These are phyloP conservation scores for Gymnothorax javanicus DNA, from an alignment of 2,797 vertebrate genomes.

Conservation along the genomic window DNA sequence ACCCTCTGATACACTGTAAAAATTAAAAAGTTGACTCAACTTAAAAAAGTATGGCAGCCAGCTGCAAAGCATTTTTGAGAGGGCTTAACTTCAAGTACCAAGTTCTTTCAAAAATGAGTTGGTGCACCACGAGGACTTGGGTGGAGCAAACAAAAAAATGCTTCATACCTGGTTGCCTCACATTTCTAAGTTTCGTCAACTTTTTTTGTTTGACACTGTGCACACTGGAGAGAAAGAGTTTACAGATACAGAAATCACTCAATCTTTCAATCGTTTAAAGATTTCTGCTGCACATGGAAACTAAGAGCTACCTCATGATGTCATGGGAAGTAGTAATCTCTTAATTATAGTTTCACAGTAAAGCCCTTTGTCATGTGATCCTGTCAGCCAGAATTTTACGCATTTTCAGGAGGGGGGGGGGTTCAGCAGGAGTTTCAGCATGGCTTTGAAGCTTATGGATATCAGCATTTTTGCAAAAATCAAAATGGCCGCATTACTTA, in stretches of 20 bases:
- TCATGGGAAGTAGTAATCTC: conserved; percentile 56
- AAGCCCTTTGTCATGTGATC: conserved; percentile 69
- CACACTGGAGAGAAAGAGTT: too few species aligned
- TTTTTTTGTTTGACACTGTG: too few species aligned
- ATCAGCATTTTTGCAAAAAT: conserved; percentile 55
- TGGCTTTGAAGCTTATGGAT: conserved; percentile 72
- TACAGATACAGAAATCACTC: neutral
- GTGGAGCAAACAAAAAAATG: too few species aligned
- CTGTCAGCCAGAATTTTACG: conserved; percentile 65
- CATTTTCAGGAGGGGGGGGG: conserved; percentile 66
- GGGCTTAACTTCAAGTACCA: too few species aligned
- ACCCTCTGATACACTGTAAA: neutral
- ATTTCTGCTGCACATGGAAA: neutral
- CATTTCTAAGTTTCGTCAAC: too few species aligned
- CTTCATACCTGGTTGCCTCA: too few species aligned
- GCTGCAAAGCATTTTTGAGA: too few species aligned
- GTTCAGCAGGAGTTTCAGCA: conserved; percentile 61
- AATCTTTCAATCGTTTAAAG: neutral
- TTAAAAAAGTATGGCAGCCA: too few species aligned
- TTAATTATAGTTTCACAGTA: conserved; percentile 65
- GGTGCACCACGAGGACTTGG: too few species aligned
- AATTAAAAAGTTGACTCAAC: too few species aligned
- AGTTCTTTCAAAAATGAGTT: too few species aligned
- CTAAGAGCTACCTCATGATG: too few species aligned
- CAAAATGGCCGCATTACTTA: neutral